phyloP scores from a whole-genome alignment of 2,113 vertebrate genomes.

The Columba janthina region DNA sequence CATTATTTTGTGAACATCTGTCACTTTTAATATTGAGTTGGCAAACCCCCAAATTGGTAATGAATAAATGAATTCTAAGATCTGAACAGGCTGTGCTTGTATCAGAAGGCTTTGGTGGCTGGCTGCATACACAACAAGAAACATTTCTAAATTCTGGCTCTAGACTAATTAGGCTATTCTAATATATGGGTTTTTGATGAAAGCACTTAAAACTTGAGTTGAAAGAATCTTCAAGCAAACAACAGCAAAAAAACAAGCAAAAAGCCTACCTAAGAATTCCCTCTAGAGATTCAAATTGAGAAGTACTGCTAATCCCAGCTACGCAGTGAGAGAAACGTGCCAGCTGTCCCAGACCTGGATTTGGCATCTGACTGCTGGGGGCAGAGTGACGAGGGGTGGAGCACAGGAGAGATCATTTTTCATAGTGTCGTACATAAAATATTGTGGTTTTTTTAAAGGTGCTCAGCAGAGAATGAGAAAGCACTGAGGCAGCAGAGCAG shows the following conservation, averaged over 20 bases:
- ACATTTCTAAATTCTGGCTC: not conserved
- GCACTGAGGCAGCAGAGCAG: not conserved
- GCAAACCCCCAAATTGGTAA: not conserved
- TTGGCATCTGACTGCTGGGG: not conserved
- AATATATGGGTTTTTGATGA: not conserved
- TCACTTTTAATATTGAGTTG: conserved; percentile 4
- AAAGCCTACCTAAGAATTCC: not conserved
- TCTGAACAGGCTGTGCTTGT: not conserved
- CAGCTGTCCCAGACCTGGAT: conserved; percentile 18
- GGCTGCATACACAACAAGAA: not conserved
- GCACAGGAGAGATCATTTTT: not conserved
- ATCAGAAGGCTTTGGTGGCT: not conserved
- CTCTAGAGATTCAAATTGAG: not conserved
- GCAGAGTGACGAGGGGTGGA: not conserved
- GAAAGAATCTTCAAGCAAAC: not conserved
- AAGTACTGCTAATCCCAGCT: not conserved
- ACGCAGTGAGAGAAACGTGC: not conserved
- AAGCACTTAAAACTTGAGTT: not conserved
- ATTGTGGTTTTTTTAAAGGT: not conserved
- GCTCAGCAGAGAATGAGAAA: not conserved
- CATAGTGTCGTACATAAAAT: not conserved
- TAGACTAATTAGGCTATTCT: not conserved
- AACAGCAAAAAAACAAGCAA: not conserved
- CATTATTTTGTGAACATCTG: not conserved
- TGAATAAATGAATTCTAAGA: not conserved